Base-by-base conservation (phyloP, 2,113 vertebrate genomes). In the Merops nubicus region DNA sequence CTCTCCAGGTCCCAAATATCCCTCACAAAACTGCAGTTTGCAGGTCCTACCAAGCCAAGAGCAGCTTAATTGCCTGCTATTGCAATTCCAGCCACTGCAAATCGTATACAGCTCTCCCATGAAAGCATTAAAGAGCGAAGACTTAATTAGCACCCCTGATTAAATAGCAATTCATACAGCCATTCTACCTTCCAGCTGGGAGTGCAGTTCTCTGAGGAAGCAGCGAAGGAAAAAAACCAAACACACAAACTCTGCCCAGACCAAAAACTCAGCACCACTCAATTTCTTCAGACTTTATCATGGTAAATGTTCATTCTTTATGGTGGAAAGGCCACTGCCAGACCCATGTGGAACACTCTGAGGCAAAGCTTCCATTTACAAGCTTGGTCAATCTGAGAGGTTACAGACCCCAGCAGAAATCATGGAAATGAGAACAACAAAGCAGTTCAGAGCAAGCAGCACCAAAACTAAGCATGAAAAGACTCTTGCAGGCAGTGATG, bases 111-210 rank as follows among this genome's bases (percentile, higher is more conserved):
- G 85, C 43, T 96, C 89, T 96, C 94, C 91, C 91, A 87, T 65
- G 85, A 88, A 96, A 96, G 90, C 87, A 81, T 62, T 96, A 93
- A 85, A 90, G 51, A 94, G 87, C 87, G 85, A 82, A 91, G 89
- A 96, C 93, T 97, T 97, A 97, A 97, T 97, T 97, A 97, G 92
- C 92, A 92, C 82, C 65, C 78, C 88, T 93, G 96, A 97, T 97
- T 97, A 96, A 97, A 97, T 77, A 88, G 87, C 97, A 97, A 95
- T 97, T 96, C 95, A 96, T 89, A 84, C 31, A 84, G 91, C 42
- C 82, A 83, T 96, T 96, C 45, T 59, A 69, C 74, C 85, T 96
- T 79, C 73, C 91, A 96, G 31, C 67, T 77, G 69, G 56, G 81
- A 94, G 60, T 0, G 0, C 53, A 85, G 65, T 12, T 74, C 85